These are phyloP conservation scores for Nycticryphes semicollaris DNA, from an alignment of 2,113 vertebrate species.

Conservation along the genomic window DNA sequence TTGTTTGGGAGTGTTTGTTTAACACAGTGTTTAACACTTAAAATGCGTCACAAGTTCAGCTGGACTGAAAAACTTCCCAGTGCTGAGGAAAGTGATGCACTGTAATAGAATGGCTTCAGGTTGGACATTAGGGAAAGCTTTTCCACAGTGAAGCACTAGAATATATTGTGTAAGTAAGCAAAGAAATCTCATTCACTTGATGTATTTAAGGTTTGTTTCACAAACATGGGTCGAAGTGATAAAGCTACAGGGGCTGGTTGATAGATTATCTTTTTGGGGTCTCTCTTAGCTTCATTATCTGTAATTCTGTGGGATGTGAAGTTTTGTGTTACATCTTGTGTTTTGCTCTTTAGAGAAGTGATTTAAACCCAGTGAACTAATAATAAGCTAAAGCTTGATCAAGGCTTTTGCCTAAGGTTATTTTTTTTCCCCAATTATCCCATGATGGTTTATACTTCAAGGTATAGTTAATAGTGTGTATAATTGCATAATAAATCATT, in stretches of 20 bases:
- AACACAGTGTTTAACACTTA: no score
- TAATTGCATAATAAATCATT: neutral
- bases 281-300: neutral
- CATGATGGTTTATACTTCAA: neutral
- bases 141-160: neutral
- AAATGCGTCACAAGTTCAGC: neutral
- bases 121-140: neutral
- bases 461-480: neutral
- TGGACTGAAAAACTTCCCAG: neutral
- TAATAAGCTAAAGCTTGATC: neutral
- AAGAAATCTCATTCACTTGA: neutral
- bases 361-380: neutral
- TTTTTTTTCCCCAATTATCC: neutral
- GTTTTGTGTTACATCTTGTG: neutral
- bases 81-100: neutral
- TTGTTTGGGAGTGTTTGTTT: no score
- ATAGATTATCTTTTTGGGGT: neutral
- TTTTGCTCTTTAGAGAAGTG: neutral
- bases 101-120: neutral
- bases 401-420: neutral
- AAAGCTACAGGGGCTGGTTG: neutral
- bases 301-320: neutral
- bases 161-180: neutral
- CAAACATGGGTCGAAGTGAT: neutral
- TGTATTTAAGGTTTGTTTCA: neutral